Conservation (phyloP, 2,113 vertebrate genomes). For the Microtus oregoni region DNA sequence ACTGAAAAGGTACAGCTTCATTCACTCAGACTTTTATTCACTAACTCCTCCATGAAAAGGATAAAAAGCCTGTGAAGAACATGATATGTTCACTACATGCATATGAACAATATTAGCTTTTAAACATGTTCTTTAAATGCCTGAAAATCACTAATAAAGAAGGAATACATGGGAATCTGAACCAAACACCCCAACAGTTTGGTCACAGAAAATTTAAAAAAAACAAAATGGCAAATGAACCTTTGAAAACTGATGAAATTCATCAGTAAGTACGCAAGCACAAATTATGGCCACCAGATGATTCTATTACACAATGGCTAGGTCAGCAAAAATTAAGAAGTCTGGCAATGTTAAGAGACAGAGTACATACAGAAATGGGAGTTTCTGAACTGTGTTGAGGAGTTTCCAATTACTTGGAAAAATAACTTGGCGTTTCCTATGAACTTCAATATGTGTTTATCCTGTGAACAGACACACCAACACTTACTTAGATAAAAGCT, state of each 20-base stretch:
- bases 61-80: not conserved
- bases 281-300: not conserved
- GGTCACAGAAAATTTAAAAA: not conserved
- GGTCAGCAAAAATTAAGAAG: not conserved
- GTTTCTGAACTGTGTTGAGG: not conserved
- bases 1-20: not conserved
- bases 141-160: not conserved
- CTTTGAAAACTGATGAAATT: slow-evolving; percentile 6
- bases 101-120: not conserved
- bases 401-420: slow-evolving; percentile 25
- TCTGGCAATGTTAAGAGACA: not conserved
- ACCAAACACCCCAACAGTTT: not conserved
- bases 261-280: not conserved
- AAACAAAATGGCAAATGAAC: not conserved
- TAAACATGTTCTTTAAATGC: not conserved
- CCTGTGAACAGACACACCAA: not conserved
- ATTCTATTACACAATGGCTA: not conserved
- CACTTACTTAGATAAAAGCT: not conserved
- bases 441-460: not conserved
- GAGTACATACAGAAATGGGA: not conserved
- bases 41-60: not conserved
- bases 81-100: not conserved
- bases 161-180: not conserved
- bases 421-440: not conserved
- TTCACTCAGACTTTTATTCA: not conserved